Base-by-base conservation (phyloP, 2,113 vertebrate species). In the Pholis gunnellus region DNA sequence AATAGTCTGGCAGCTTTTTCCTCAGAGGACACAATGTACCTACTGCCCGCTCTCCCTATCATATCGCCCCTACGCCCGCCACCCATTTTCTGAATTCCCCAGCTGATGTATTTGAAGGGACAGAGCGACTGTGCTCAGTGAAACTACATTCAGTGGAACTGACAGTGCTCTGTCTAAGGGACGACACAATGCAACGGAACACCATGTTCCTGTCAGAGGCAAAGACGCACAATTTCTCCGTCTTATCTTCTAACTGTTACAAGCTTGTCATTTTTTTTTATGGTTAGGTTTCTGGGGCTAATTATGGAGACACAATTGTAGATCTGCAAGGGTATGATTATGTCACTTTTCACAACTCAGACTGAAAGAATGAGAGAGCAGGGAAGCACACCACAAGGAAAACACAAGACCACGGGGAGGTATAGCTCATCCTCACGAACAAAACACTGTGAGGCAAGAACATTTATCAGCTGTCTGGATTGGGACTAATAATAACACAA, bases 61-160 rank as follows among this genome's bases (percentile, higher is more conserved):
- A 79, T 73, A 81, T 73, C 42, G 42, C 70, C 75, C 75, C 44
- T 57, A 75, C 87, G 72, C 88, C 85, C 88, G 86, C 86, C 42
- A 52, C 79, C 85, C 88, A 90, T 83, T 92, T 84, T 82, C 68
- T 34, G 17, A 85, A 91, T 90, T 88, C 89, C 81, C 84, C 75
- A 79, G 88, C 91, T 92, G 92, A 94, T 89, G 79, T 82, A 91
- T 92, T 56, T 78, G 87, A 90, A 81, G 80, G 84, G 90, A 93
- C 93, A 91, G 87, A 88, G 82, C 48, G 78, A 82, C 81, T 90
- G 87, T 88, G 90, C 82, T 86, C 61, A 34, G 77, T 66, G 83
- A 89, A 84, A 66, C 77, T 20, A 31, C 70, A 66, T 66, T 87
- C 78, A 86, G 83, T 73, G 69, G 74, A 79, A 80, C 68, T 81